Conservation (phyloP, 2,113 vertebrate genomes). For the Zapus hudsonius region DNA sequence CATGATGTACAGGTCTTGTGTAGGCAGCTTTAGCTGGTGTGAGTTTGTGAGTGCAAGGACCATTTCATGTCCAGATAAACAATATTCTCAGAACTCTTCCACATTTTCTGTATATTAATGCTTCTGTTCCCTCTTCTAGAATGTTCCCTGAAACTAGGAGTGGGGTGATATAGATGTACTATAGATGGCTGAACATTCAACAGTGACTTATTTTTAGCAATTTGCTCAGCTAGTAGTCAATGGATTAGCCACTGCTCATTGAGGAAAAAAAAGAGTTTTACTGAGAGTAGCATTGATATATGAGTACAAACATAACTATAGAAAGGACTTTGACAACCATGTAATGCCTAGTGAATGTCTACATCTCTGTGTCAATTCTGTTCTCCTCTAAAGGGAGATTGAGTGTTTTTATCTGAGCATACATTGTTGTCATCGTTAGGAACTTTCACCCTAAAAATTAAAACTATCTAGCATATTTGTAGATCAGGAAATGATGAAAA, state of each 20-base stretch:
- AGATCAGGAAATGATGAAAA: background rate
- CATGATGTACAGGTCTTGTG: background rate
- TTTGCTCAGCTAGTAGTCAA: too few relatives aligned
- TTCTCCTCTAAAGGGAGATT: background rate
- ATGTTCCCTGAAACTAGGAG: background rate
- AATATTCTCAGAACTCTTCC: too few relatives aligned
- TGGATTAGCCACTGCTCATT: background rate
- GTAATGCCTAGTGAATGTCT: background rate
- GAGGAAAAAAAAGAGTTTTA: background rate
- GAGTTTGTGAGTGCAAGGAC: background rate
- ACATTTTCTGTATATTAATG: too few relatives aligned
- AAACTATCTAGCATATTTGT: background rate
- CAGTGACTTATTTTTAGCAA: background rate
- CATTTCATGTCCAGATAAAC: background rate
- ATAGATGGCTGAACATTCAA: background rate
- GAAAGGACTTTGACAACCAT: background rate
- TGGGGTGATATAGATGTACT: background rate
- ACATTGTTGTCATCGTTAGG: background rate
- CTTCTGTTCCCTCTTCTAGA: background rate
- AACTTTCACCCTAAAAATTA: background rate
- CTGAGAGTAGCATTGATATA: background rate
- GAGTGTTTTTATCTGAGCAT: background rate
- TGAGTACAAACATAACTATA: background rate
- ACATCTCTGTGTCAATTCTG: background rate
- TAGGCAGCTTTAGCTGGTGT: background rate